Evolutionary conservation across 2,888 invertebrate species (phyloP), one percentile per base, ranked within the genome.

Genomic region (Chirona hameri): DNA sequence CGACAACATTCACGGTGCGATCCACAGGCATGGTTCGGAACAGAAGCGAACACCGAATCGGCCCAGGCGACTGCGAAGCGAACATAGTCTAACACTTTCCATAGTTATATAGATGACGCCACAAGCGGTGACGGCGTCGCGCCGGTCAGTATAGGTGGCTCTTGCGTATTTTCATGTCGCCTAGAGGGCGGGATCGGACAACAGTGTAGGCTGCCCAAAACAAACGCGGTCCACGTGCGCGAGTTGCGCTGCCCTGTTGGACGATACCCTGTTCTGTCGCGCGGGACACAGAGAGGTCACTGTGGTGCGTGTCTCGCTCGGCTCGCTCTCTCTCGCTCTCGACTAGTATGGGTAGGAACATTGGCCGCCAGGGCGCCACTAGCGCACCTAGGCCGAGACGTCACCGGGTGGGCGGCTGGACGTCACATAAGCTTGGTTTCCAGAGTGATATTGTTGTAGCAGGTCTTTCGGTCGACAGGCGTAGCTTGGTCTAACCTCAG

Each of bases 311-410:
- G 27, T 31, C 31, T 10, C 10, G 31, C 18, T 31, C 29, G 14
- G 29, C 72, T 72, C n/a, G 3, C 65, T 52, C 60, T 60, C n/a
- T 60, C 72, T 29, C 76, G 5, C 46, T 46, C 39, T 10, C 76
- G 76, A 76, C 76, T 76, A 76, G 76, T 24, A 76, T 24, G 21
- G 39, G 76, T 76, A 76, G 76, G 76, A 76, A 76, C 76, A 24
- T 4, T 9, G 76, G 76, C 46, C 10, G 14, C 46, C 76, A 69
- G 5, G 79, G 65, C 65, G 79, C 48, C 21, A 39, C 21, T 18
- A 29, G 60, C 72, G 82, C 39, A 39, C 3, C 21, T 7, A 10
- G 46, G 24, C 46, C 46, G 24, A 18, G 76, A 76, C 76, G 46
- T 46, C 76, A 10, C 31, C 29, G 31, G 12, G 46, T 4, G 4